Base-by-base conservation (phyloP, 2,797 vertebrate species). In the Buceros bicornis region DNA sequence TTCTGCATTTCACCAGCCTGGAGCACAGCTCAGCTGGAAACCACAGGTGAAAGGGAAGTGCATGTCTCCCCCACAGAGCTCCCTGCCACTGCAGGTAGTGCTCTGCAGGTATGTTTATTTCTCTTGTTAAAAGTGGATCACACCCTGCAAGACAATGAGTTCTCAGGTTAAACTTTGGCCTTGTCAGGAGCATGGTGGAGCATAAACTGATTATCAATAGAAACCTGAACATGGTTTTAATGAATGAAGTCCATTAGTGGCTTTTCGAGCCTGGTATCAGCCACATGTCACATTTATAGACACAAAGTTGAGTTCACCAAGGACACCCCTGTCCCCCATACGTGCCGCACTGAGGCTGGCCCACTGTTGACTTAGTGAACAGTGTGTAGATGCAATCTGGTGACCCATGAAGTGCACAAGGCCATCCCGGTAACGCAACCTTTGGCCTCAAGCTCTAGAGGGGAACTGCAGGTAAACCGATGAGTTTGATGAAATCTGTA, bases 271-370 rank as follows among this genome's bases (percentile, higher is more conserved):
- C 48, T 64, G 45, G 4, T 53, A 17, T 21, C 40, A 48, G 79
- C 2, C 6, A 8, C 22, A 11, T 0, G 0, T 56, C 48, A 45
- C 3, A 61, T 18, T 71, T 9, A 65, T 28, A 29, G 61, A 35
- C 48, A 54, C 11, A 21, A 45, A 40, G 28, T 10, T 43, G 13
- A 42, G 26, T 8, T 84, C 33, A 35, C 66, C 0, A 0, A 84
- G 71, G 54, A 62, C 47, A 37, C 0, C 2, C 26, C 24, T 2
- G 8, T 29, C 25, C 61, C 29, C 16, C 0, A 0, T 4, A 48
- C 58, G 40, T 2, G 1, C 14, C 0, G 0, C 0, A 1, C 48
- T 28, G 20, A 18, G 69, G 35, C 42, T n/a, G 6, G 8, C 20
- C 48, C 28, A 2, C 69, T 67, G 47, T 33, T 70, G 22, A 10